Evolutionary conservation across 2,113 vertebrate species (phyloP), one percentile per base, ranked within the genome.

Genomic region (Vanacampus margaritifer): DNA sequence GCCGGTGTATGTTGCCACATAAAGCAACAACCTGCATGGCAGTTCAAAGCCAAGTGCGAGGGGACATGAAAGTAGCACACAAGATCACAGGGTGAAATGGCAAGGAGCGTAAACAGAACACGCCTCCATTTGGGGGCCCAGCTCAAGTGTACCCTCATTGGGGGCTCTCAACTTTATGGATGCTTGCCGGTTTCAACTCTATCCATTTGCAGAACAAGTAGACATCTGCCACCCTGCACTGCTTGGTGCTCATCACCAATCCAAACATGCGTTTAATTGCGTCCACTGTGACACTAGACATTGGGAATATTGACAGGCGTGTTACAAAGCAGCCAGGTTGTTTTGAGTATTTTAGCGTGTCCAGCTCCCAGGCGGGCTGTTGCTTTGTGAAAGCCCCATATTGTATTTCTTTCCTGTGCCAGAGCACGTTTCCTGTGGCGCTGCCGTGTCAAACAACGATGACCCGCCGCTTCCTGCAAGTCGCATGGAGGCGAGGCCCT

Each of bases 331-430:
- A 79, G 83, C 64, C 35, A 19, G 70, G 79, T 76, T 87, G 85
- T 90, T n/a, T 91, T 84, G 71, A 90, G 80, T 84, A 70, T 87
- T 89, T 89, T 85, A 87, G 74, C 81, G 66, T 66, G 6, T 50
- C 26, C 19, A 71, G 68, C 78, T 90, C 89, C 82, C 76, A 69
- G 83, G 84, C 71, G 65, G 82, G 78, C 76, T 80, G 84, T 83
- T 71, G 80, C 86, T 89, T 84, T 83, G 82, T 83, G 66, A 90
- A 87, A 89, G 81, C 79, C 83, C 84, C 84, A 93, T 91, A 93
- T 94, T 95, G 93, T 94, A 92, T 94, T 93, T 94, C 93, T 95
- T 95, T 95, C 92, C 93, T 94, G 91, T 91, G 92, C 92, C 92
- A 93, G 91, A 94, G 89, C 86, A 80, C 81, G 85, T 90, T 95